Evolutionary conservation across 2,113 vertebrate species (phyloP).

Genomic region (Cyphomyrus plagiostoma): DNA sequence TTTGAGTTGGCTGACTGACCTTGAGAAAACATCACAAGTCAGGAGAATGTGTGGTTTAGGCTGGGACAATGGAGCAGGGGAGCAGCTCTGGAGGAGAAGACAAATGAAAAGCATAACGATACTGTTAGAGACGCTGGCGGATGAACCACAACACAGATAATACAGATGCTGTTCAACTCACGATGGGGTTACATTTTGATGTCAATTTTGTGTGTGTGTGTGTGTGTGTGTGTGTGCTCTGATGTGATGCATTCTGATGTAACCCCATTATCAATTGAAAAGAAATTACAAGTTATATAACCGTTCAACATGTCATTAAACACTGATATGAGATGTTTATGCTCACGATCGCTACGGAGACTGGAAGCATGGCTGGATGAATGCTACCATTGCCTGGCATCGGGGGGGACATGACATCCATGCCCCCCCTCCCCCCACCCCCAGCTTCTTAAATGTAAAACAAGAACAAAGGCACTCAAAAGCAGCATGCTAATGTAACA

Average conservation of each 20-base stretch:
- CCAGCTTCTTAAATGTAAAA: neutral
- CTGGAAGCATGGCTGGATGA: neutral
- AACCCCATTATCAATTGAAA: too few relatives aligned
- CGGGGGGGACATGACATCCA: neutral
- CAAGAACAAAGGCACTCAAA: neutral
- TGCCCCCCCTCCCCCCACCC: neutral
- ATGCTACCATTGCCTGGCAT: neutral
- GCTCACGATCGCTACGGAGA: neutral
- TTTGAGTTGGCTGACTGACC: neutral
- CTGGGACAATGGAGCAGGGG: neutral
- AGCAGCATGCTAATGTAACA: neutral
- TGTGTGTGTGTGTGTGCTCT: too few relatives aligned
- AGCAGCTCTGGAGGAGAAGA: neutral
- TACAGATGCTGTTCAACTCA: too few relatives aligned
- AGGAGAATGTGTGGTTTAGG: neutral
- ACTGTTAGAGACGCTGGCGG: neutral
- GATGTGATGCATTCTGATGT: too few relatives aligned
- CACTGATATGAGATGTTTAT: neutral
- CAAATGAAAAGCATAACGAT: neutral
- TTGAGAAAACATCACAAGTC: neutral
- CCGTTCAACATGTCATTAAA: neutral
- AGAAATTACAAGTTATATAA: neutral
- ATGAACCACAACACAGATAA: neutral
- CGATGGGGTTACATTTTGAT: too few relatives aligned
- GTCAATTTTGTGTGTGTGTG: too few relatives aligned